Conservation (phyloP, 2,888 invertebrate genomes). For the Tachina lurida region DNA sequence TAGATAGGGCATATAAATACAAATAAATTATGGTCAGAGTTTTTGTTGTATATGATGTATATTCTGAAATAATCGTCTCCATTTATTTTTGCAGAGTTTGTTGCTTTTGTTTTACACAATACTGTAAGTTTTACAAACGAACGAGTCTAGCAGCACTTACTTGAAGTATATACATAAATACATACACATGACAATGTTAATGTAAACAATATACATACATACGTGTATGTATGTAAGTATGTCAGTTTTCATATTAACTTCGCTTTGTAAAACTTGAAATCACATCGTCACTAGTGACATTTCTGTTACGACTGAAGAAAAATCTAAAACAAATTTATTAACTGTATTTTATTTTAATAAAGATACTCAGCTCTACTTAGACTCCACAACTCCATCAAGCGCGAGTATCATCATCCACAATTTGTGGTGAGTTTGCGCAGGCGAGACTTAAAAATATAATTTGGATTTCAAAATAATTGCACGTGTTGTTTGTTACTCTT, state of each 20-base stretch:
- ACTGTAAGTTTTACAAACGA: too few relatives aligned
- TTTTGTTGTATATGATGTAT: too few relatives aligned
- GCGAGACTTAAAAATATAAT: not conserved
- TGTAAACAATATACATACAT: not conserved
- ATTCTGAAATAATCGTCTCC: too few relatives aligned
- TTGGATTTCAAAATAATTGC: slow-evolving; percentile 51
- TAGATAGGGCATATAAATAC: too few relatives aligned
- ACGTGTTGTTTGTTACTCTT: slow-evolving; percentile 64
- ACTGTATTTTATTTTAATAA: not conserved
- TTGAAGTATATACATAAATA: too few relatives aligned
- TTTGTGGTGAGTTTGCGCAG: slow-evolving; percentile 64
- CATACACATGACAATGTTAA: not conserved
- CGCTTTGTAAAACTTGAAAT: not conserved
- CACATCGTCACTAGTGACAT: not conserved
- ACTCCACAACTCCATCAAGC: slow-evolving; percentile 3
- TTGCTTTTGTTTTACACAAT: too few relatives aligned
- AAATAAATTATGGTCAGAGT: too few relatives aligned
- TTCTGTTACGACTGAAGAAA: not conserved
- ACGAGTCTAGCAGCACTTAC: too few relatives aligned
- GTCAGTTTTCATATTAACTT: not conserved
- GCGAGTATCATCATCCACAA: slow-evolving; percentile 9
- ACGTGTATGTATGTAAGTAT: not conserved
- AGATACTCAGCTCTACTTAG: not conserved
- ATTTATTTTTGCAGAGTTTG: too few relatives aligned
- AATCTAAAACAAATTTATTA: not conserved